Evolutionary conservation across 2,797 vertebrate genomes (phyloP).

Genomic region (Lepus townsendii): DNA sequence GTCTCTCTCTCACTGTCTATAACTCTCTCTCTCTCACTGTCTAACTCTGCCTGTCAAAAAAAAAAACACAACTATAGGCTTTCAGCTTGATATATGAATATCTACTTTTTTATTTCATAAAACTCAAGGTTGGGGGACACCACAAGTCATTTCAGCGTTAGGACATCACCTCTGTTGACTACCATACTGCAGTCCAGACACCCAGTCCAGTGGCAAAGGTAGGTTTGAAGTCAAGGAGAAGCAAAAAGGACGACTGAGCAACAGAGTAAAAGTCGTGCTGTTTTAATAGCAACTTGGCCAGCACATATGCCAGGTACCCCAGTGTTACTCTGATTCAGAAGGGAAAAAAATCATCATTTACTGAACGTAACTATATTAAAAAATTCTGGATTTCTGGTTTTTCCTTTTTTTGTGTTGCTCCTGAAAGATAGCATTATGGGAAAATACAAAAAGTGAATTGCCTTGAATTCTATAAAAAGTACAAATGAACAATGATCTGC

Average conservation of each 20-base stretch:
- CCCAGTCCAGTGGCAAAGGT: neutral
- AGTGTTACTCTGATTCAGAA: neutral
- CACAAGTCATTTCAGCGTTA: conserved; percentile 6
- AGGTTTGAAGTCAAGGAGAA: conserved; percentile 45
- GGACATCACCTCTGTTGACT: neutral
- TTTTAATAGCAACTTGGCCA: conserved; percentile 20
- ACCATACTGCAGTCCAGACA: neutral
- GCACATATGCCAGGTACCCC: neutral
- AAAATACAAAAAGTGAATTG: conserved; percentile 49
- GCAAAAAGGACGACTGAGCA: neutral
- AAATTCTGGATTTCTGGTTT: conserved; percentile 26
- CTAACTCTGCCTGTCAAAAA: too few relatives aligned
- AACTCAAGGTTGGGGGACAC: conserved; percentile 31
- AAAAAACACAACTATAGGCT: neutral
- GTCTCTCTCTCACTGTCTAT: too few relatives aligned
- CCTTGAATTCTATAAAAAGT: conserved; percentile 46
- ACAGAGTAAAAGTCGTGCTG: neutral
- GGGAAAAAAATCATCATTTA: neutral
- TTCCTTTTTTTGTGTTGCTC: conserved; percentile 34
- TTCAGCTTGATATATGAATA: conserved; percentile 56
- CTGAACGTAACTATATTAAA: neutral
- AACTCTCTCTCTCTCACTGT: too few relatives aligned
- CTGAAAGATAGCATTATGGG: conserved; percentile 22
- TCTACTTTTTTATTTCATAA: conserved; percentile 53
- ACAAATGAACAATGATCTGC: conserved; percentile 16